Conservation (phyloP, 2,888 invertebrate genomes). For the Parnassius mnemosyne region DNA sequence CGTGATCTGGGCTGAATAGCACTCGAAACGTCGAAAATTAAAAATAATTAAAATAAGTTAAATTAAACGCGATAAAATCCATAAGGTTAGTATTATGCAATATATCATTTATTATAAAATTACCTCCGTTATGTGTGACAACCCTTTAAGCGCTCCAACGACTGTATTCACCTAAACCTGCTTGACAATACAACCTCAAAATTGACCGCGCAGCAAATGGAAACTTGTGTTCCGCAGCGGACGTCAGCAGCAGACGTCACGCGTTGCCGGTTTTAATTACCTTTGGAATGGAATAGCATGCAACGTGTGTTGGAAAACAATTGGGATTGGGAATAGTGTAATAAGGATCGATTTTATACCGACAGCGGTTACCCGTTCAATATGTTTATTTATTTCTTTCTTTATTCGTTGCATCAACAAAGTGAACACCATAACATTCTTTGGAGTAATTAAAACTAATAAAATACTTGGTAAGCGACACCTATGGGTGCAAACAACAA, state of each 20-base stretch:
- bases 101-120: too few relatives aligned
- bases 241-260: neutral
- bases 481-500: too few relatives aligned
- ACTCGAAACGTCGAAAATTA: too few relatives aligned
- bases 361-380: neutral
- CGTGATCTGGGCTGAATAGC: too few relatives aligned
- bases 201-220: neutral
- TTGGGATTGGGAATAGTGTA: neutral
- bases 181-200: constrained; percentile 1
- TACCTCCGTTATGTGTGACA: too few relatives aligned
- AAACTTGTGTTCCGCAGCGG: neutral
- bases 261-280: constrained; percentile 7
- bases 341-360: neutral
- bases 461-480: too few relatives aligned
- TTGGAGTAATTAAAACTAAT: too few relatives aligned
- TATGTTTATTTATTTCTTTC: neutral
- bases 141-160: neutral
- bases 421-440: too few relatives aligned
- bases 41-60: too few relatives aligned
- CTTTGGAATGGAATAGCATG: constrained; percentile 7
- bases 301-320: neutral
- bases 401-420: too few relatives aligned
- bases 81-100: too few relatives aligned
- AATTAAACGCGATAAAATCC: too few relatives aligned
- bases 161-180: constrained; percentile 1